Evolutionary conservation across 1,140 invertebrate genomes (phyloP).

Genomic region (Nasonia giraulti): DNA sequence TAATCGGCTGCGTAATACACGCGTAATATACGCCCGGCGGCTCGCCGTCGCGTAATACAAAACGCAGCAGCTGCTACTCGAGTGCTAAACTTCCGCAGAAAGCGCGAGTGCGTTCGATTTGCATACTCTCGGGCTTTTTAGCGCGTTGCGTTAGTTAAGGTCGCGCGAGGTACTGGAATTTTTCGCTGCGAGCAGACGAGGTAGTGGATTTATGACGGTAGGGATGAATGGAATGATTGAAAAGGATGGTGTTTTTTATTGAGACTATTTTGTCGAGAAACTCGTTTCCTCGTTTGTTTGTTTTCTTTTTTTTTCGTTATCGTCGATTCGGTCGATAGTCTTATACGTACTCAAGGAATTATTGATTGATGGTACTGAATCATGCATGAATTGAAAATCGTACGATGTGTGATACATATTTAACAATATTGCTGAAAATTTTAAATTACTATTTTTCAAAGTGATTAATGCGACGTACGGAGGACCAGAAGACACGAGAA

Average conservation of each 20-base stretch:
- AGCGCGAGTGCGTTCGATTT: conserved; percentile 59
- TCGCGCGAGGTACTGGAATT: not conserved
- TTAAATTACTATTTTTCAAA: too few relatives aligned
- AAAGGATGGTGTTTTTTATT: too few relatives aligned
- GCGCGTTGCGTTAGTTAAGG: conserved; percentile 5
- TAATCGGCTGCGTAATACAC: conserved; percentile 38
- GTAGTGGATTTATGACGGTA: not conserved
- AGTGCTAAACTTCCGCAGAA: conserved; percentile 63
- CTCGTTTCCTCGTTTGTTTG: too few relatives aligned
- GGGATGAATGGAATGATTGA: too few relatives aligned
- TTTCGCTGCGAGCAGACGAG: not conserved
- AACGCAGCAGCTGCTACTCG: not conserved
- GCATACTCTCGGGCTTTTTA: conserved; percentile 60
- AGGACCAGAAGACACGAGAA: not conserved
- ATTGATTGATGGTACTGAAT: too few relatives aligned
- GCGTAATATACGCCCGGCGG: conserved; percentile 17
- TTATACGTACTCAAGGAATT: too few relatives aligned
- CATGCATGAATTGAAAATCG: too few relatives aligned
- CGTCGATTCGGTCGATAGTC: too few relatives aligned
- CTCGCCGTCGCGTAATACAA: conserved; percentile 46
- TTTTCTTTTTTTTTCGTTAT: too few relatives aligned
- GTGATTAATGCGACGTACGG: not conserved
- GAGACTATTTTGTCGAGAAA: too few relatives aligned
- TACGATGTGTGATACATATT: too few relatives aligned
- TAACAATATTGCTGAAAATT: too few relatives aligned